These are phyloP conservation scores for Pampus argenteus DNA, from an alignment of 2,797 vertebrate species.

Conservation along the genomic window DNA sequence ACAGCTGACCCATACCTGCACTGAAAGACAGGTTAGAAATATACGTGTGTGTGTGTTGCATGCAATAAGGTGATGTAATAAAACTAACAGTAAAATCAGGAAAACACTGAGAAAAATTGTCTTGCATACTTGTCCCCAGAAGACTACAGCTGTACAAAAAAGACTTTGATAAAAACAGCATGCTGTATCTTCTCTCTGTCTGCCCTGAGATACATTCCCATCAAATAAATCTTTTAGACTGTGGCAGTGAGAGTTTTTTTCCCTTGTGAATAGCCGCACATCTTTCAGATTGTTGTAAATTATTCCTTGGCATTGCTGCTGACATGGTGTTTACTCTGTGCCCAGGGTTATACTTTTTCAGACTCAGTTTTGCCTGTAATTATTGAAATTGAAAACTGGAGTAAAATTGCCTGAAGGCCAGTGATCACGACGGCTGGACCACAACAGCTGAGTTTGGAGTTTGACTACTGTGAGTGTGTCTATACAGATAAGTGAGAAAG, in stretches of 20 bases:
- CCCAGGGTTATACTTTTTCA: slow-evolving; percentile 29
- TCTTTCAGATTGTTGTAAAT: slow-evolving; percentile 29
- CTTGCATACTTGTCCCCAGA: background rate
- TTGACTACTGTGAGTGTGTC: slow-evolving; percentile 32
- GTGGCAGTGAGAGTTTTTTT: background rate
- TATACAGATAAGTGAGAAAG: slow-evolving; percentile 25
- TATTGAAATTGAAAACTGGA: slow-evolving; percentile 51
- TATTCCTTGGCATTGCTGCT: slow-evolving; percentile 18
- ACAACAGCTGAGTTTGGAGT: slow-evolving; percentile 27
- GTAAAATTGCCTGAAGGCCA: slow-evolving; percentile 26
- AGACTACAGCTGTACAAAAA: background rate
- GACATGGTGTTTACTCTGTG: slow-evolving; percentile 16
- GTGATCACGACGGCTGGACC: slow-evolving; percentile 26
- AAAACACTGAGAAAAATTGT: background rate
- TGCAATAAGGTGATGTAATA: background rate
- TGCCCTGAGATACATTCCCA: background rate
- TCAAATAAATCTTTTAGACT: slow-evolving; percentile 13
- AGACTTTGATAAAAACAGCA: background rate
- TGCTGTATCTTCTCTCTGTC: background rate
- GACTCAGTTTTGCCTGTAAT: slow-evolving; percentile 43
- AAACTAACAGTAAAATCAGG: background rate
- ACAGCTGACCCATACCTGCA: slow-evolving; percentile 24
- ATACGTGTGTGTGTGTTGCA: background rate
- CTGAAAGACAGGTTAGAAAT: background rate
- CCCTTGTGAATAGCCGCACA: slow-evolving; percentile 2